Evolutionary conservation across 1,140 invertebrate species (phyloP).

Genomic region (Brachionus koreanus): DNA sequence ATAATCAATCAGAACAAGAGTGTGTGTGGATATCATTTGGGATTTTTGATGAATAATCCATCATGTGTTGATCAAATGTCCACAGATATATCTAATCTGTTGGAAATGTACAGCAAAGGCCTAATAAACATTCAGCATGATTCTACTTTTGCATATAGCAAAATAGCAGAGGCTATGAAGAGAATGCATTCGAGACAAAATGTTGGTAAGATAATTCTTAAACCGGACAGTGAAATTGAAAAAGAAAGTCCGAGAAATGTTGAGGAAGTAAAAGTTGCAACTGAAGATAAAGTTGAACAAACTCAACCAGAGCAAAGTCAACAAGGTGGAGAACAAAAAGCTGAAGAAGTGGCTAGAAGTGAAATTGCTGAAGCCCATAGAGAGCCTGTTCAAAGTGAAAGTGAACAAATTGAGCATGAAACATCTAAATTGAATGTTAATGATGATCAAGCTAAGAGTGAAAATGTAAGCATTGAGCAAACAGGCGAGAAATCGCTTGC

Average conservation of each 20-base stretch:
- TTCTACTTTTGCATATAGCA: conserved; percentile 43
- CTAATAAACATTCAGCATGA: not conserved
- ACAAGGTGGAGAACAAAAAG: not conserved
- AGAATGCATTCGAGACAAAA: conserved; percentile 86
- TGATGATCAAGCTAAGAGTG: not conserved
- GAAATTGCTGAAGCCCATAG: not conserved
- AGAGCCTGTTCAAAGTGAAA: not conserved
- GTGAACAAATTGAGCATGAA: conserved; percentile 6
- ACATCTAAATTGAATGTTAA: not conserved
- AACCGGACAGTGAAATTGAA: conserved; percentile 60
- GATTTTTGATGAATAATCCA: conserved; percentile 23
- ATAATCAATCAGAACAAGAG: conserved; percentile 25
- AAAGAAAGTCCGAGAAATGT: not conserved
- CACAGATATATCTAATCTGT: not conserved
- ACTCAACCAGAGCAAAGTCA: not conserved
- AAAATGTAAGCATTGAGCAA: not conserved
- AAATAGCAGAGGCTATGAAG: conserved; percentile 81
- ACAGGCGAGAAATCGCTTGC: not conserved
- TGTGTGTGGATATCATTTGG: conserved; percentile 41
- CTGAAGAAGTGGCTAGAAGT: not conserved
- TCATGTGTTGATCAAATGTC: not conserved
- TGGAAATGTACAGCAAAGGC: conserved; percentile 1
- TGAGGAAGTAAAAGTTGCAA: conserved; percentile 22
- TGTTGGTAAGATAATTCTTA: conserved; percentile 78
- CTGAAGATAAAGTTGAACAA: conserved; percentile 4